Evolutionary conservation across 2,888 invertebrate genomes (phyloP).

Genomic region (Synanthedon formicaeformis): DNA sequence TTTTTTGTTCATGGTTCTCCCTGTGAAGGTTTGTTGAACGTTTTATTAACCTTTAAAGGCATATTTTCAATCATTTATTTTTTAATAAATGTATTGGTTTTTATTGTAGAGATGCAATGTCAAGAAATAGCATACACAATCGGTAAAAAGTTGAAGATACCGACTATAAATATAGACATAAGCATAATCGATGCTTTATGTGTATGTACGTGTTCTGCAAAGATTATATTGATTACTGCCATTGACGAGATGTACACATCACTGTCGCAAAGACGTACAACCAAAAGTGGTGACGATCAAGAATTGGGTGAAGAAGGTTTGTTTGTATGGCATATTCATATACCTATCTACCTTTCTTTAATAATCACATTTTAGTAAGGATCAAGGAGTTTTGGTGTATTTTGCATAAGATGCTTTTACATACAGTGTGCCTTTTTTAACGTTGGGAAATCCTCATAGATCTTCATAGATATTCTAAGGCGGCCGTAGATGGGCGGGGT

Average conservation of each 20-base stretch:
- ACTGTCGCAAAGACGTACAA: constrained; percentile 7
- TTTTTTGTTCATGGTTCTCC: constrained; percentile 55
- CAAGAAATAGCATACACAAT: constrained; percentile 51
- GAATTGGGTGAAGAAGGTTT: background rate
- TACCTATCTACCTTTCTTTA: too few species aligned
- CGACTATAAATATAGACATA: constrained; percentile 60
- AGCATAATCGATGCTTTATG: constrained; percentile 60
- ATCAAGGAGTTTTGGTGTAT: too few species aligned
- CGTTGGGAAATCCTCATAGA: too few species aligned
- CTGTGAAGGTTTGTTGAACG: constrained; percentile 40
- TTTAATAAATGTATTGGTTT: background rate
- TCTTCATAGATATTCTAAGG: too few species aligned
- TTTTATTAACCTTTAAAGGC: background rate
- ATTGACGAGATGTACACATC: constrained; percentile 35
- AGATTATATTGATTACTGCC: constrained; percentile 23
- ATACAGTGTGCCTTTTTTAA: too few species aligned
- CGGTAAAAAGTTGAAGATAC: constrained; percentile 50
- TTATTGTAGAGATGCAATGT: constrained; percentile 37
- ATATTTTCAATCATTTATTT: background rate
- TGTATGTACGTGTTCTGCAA: constrained; percentile 28
- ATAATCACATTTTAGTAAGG: too few species aligned
- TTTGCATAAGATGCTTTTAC: too few species aligned
- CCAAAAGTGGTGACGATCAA: background rate
- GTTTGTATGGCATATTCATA: background rate
- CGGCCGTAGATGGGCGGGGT: too few species aligned